Evolutionary conservation across 2,888 invertebrate species (phyloP).

Genomic region (Lacanobia wlatinum): DNA sequence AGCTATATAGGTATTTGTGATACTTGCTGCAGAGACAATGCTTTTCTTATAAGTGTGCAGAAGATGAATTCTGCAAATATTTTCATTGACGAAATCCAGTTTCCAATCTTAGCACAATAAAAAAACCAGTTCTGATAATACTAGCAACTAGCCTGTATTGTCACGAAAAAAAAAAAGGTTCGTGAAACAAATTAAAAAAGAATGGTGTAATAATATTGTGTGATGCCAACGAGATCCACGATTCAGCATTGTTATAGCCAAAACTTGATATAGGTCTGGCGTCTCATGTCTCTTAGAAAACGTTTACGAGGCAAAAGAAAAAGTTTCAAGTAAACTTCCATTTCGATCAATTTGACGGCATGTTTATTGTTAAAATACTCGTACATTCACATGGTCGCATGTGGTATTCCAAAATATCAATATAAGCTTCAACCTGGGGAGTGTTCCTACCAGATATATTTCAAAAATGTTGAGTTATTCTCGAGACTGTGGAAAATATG

Average conservation of each 20-base stretch:
- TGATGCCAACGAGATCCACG: constrained; percentile 41
- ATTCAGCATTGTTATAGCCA: constrained; percentile 38
- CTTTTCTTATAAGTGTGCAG: neutral
- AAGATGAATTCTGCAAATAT: neutral
- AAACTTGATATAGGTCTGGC: constrained; percentile 44
- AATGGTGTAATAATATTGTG: constrained; percentile 10
- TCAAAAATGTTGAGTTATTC: constrained; percentile 69
- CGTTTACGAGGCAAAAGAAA: constrained; percentile 24
- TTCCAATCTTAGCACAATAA: neutral
- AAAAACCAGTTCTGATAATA: neutral
- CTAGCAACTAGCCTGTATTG: neutral
- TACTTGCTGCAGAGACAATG: neutral
- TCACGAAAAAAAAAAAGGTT: neutral
- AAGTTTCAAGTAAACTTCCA: constrained; percentile 35
- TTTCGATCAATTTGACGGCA: constrained; percentile 19
- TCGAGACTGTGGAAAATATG: constrained; percentile 79
- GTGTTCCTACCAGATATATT: constrained; percentile 62
- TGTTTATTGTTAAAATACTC: neutral
- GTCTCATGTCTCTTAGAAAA: constrained; percentile 34
- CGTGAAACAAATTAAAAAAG: neutral
- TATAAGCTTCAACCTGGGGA: constrained; percentile 14
- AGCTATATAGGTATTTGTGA: neutral
- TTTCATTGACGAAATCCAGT: neutral
- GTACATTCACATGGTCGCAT: neutral
- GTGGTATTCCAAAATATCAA: constrained; percentile 38